Evolutionary conservation across 2,797 vertebrate species (phyloP), one percentile per base, ranked within the genome.

Genomic region (Graptemys geographica): DNA sequence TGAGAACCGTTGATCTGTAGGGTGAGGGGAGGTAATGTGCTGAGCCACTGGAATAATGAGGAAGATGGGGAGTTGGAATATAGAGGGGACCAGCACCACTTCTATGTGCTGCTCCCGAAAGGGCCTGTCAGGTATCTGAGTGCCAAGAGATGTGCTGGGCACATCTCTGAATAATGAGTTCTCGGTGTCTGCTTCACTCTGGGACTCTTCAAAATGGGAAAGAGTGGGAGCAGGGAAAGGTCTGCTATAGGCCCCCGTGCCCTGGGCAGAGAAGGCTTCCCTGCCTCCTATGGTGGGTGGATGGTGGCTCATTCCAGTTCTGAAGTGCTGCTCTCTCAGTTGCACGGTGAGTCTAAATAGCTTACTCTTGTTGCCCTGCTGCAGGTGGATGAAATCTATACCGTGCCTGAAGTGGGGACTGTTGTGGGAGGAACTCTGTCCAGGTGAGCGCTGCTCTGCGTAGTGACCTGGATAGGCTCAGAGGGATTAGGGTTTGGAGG

Each of bases 351-450:
- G 41, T 90, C 56, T 98, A 94, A 98, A 76, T 57, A 81, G 55
- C 41, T 90, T 92, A 52, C 93, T 97, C 89, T 96, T 95, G 37
- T 97, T 97, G 52, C 87, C 84, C 94, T 95, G 18, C 37, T 97
- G 31, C 97, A 99, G 99, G 99, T 99, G 59, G 99, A 99, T 98
- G 99, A 99, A 98, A 99, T 99, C 98, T 99, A 99, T 96, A 99
- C 99, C 0, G 99, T 99, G 84, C 99, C 99, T 90, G 99, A 99
- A 82, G 99, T 99, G 96, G 99, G 99, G 85, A 99, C 99, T 44
- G 99, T 99, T 93, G 99, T 99, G 56, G 99, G 99, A 97, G 99
- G 99, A 92, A 99, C 99, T 86, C 98, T 99, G 52, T 99, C 99
- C 78, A 99, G 99, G 99, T 99, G 88, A 98, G 98, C 87, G 89